Evolutionary conservation across 2,888 invertebrate genomes (phyloP), one percentile per base, ranked within the genome.

Genomic region (Lasioglossum figueresi): DNA sequence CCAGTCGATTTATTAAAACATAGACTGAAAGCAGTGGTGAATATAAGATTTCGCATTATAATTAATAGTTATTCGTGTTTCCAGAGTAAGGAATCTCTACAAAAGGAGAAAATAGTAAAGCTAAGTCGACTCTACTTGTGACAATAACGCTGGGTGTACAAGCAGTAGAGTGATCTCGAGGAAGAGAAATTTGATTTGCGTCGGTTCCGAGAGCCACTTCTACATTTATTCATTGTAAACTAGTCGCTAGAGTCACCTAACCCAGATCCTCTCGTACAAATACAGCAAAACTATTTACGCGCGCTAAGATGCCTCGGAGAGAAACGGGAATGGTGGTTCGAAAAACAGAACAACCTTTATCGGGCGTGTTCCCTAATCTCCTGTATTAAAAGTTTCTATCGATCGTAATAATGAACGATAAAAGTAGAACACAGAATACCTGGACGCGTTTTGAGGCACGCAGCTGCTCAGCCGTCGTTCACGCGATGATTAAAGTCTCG

Each of bases 121-220:
- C 23, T 12, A 45, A 23, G 52, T 37, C 34, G 78, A 27, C 63
- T 71, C 70, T 72, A 74, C 79, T 72, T 68, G 75, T 73, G 84
- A 87, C 88, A 88, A 86, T 85, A 85, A 79, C 81, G 76, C 74
- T 52, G 45, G 74, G n/a, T 56, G 85, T 74, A 84, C 82, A 82
- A 81, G 84, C 68, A 68, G 82, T 70, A 71, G 72, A 82, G 88
- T 83, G 89, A 88, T 88, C 81, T 85, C 79, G 78, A 83, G 85
- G 83, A 80, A 84, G 87, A 86, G 88, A 89, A 92, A 92, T 92
- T 91, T 92, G 92, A 91, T 91, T 92, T 91, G 80, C 86, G 86
- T 83, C 83, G 77, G 70, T 83, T 85, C 89, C 89, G 66, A 82
- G 88, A 85, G 85, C 83, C 84, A 79, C 78, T 84, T 86, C 83